Conservation (phyloP, 2,113 vertebrate species). For the Baryphthengus martii region DNA sequence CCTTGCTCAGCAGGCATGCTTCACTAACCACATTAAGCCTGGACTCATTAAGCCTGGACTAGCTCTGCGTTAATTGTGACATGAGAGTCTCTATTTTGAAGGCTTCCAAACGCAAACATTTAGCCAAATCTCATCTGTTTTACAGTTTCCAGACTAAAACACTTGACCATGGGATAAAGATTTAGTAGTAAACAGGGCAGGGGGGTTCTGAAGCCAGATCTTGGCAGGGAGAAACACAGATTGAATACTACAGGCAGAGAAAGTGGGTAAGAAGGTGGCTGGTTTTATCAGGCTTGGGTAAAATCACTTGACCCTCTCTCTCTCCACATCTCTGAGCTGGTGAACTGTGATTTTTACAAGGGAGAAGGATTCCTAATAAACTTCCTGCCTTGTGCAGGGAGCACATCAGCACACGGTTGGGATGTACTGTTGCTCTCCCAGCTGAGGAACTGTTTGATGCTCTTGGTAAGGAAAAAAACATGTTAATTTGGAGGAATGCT, state of each 20-base stretch:
- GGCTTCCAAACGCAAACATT: neutral
- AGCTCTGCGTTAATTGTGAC: neutral
- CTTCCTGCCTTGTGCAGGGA: neutral
- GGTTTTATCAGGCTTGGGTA: neutral
- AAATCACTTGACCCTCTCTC: neutral
- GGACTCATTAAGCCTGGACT: neutral
- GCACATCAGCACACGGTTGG: fast-evolving
- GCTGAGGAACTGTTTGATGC: neutral
- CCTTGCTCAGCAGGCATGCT: neutral
- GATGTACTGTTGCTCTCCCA: neutral
- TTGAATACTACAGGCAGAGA: neutral
- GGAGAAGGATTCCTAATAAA: neutral
- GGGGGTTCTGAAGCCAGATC: neutral
- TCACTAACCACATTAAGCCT: neutral
- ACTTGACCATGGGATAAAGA: neutral
- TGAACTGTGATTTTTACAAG: neutral
- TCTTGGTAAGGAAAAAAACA: neutral
- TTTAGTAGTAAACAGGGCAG: neutral
- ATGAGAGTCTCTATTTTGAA: neutral
- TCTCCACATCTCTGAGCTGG: neutral
- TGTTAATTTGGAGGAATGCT: neutral
- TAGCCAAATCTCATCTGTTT: neutral
- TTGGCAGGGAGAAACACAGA: neutral
- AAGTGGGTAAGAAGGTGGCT: neutral
- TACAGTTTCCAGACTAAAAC: neutral